These are phyloP conservation scores for Rhinichthys klamathensis DNA, from an alignment of 2,113 vertebrate genomes.

Conservation along the genomic window DNA sequence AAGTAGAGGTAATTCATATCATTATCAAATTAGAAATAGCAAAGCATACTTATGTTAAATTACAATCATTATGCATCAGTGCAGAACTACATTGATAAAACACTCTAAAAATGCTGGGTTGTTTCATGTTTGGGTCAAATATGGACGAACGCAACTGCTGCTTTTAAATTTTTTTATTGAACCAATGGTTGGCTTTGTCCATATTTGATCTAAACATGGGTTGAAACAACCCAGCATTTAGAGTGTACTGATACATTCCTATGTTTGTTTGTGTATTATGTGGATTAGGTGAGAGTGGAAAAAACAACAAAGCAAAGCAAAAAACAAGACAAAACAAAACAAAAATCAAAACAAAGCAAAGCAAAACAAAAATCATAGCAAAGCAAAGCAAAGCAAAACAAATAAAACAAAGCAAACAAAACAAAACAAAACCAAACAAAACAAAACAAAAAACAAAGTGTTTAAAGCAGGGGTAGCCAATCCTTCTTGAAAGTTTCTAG, in stretches of 20 bases:
- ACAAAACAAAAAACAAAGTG: not conserved
- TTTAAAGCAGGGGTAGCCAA: not conserved
- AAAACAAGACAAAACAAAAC: not conserved
- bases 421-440: not conserved
- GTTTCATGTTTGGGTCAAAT: too few species aligned
- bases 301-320: not conserved
- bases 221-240: too few species aligned
- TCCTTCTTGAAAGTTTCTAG: not conserved
- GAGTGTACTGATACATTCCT: conserved; percentile 4
- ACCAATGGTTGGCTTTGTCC: too few species aligned
- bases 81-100: conserved; percentile 5
- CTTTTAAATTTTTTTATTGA: too few species aligned
- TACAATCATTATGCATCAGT: conserved; percentile 17
- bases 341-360: not conserved
- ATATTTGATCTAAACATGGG: too few species aligned
- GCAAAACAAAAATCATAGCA: not conserved
- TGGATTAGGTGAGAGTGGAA: not conserved
- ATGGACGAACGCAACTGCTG: too few species aligned
- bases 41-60: not conserved
- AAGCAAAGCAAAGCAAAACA: not conserved
- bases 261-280: not conserved
- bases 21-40: not conserved
- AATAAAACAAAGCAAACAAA: not conserved
- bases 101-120: too few species aligned
- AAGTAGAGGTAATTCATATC: not conserved